Base-by-base conservation (phyloP, 2,113 vertebrate genomes). In the Takifugu flavidus region DNA sequence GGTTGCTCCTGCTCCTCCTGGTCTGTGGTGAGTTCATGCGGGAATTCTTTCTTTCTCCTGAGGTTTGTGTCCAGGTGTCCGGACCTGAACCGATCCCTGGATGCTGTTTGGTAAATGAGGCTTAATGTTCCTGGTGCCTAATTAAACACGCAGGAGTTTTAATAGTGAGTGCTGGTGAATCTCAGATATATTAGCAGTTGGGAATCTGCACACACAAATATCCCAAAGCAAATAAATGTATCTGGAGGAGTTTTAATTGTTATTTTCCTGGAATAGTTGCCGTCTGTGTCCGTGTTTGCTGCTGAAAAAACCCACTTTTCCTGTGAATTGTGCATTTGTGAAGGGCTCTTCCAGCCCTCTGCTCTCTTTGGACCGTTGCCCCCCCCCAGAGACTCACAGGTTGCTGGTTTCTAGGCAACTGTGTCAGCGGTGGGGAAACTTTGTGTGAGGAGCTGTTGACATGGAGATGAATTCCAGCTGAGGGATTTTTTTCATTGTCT, bases 11-110 rank as follows among this genome's bases (percentile, higher is more conserved):
- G 25, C 2, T 82, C 62, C 52, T 73, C 69, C 45, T 87, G 62
- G 4, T 86, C 66, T 67, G 59, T 12, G 83, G 86, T 87, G 71
- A 89, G 86, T 86, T 62, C 50, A 25, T 49, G 12, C 14, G 10
- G 15, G 12, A 69, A 46, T 47, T 13, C 13, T 50, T 46, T 20
- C 20, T 20, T 20, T 20, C 20, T 20, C 20, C 20, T 20, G 20
- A 20, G 20, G 20, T 20, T 20, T 20, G 20, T 20, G 20, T 20
- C 20, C 20, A 20, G 20, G 20, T 20, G 20, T 20, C 20, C 20
- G 29, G 5, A 3, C 29, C 5, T 31, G 8, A 39, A 39, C 7
- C 2, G 11, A 39, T 39, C 34, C 2, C 11, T 20, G 20, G 34
- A 39, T 39, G 7, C 11, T 39, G 34, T 39, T 10, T 39, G 7